Evolutionary conservation across 2,113 vertebrate genomes (phyloP).

Genomic region (Puma concolor): DNA sequence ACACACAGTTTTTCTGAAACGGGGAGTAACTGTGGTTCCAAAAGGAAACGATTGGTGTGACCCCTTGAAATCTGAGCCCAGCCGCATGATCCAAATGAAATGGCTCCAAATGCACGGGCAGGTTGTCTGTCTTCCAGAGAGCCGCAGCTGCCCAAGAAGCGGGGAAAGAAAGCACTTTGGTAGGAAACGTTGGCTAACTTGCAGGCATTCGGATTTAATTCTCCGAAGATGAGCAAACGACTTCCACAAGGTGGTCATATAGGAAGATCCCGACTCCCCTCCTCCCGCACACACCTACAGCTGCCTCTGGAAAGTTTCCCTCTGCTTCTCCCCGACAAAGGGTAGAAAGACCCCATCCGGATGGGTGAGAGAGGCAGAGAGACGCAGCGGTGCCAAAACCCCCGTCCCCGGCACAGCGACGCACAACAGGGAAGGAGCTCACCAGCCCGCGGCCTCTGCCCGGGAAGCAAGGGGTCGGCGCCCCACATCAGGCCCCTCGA

Average conservation of each 20-base stretch:
- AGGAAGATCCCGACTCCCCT: neutral
- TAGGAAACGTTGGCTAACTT: neutral
- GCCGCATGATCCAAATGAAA: conserved; percentile 32
- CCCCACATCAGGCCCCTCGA: neutral
- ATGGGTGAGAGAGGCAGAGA: neutral
- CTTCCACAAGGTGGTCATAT: neutral
- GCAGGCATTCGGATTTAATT: conserved; percentile 1
- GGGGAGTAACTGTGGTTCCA: conserved; percentile 38
- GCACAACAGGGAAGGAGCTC: neutral
- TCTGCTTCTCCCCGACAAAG: neutral
- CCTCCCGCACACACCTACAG: neutral
- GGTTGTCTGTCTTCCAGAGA: conserved; percentile 35
- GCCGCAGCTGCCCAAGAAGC: neutral
- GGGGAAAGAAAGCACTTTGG: conserved; percentile 60
- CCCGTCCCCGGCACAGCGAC: neutral
- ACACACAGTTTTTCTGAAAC: conserved; percentile 26
- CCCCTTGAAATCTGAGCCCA: conserved; percentile 73
- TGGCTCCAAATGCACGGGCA: conserved; percentile 69
- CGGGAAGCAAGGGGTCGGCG: neutral
- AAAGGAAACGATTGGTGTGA: conserved; percentile 61
- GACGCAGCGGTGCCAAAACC: neutral
- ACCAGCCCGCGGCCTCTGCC: neutral
- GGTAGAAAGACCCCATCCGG: neutral
- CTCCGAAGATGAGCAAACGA: neutral
- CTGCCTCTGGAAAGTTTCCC: neutral